These are phyloP conservation scores for Sebastes variabilis DNA, from an alignment of 2,797 vertebrate species.

Conservation along the genomic window DNA sequence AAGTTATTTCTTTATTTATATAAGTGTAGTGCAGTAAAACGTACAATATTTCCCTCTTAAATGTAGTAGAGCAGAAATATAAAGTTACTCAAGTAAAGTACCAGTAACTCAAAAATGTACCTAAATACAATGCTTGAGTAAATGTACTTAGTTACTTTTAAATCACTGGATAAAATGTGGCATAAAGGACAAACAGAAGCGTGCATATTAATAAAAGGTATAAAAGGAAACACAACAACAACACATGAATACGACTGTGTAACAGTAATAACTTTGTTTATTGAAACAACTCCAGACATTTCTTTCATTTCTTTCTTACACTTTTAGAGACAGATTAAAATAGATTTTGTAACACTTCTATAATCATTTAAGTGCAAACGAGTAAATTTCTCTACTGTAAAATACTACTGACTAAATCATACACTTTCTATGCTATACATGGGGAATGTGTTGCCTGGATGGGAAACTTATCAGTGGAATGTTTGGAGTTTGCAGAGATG, in stretches of 20 bases:
- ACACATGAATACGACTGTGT: background rate
- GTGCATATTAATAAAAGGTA: background rate
- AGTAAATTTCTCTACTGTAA: conserved; percentile 62
- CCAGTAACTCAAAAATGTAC: background rate
- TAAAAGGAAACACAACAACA: background rate
- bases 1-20: too few species aligned
- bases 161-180: background rate
- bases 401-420: conserved; percentile 30
- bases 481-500: conserved; percentile 59
- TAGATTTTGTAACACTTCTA: conserved; percentile 54
- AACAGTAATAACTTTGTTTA: conserved; percentile 56
- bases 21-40: too few species aligned
- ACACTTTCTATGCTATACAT: conserved; percentile 38
- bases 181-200: background rate
- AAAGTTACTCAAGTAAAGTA: background rate
- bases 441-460: conserved; percentile 67
- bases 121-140: background rate
- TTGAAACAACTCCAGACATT: conserved; percentile 46
- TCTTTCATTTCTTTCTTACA: conserved; percentile 34
- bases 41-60: too few species aligned
- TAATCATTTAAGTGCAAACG: conserved; percentile 65
- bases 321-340: conserved; percentile 51
- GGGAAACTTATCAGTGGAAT: conserved; percentile 68
- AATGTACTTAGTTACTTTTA: background rate
- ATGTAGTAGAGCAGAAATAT: background rate